These are phyloP conservation scores for Pluvianellus socialis DNA, from an alignment of 2,113 vertebrate species.

Conservation along the genomic window DNA sequence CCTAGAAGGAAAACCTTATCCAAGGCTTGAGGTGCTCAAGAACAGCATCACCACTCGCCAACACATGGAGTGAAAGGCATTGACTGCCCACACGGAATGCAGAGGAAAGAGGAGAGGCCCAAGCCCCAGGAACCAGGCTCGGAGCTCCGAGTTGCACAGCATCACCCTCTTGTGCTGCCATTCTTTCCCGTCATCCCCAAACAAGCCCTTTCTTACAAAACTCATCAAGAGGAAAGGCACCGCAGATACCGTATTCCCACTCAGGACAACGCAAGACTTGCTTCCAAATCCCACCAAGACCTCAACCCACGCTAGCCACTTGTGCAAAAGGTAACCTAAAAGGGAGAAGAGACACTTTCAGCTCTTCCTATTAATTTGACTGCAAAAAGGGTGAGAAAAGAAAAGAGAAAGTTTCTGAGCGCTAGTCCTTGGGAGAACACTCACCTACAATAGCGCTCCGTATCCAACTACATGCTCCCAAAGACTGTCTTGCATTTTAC, in stretches of 20 bases:
- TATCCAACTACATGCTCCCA: not conserved
- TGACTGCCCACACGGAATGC: not conserved
- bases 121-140: not conserved
- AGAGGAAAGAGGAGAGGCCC: not conserved
- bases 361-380: not conserved
- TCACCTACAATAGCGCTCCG: rapidly evolving
- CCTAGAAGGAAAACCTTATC: not conserved
- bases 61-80: rapidly evolving
- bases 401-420: not conserved
- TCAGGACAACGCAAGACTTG: rapidly evolving
- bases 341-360: not conserved
- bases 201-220: not conserved
- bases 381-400: not conserved
- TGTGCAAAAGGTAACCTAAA: rapidly evolving
- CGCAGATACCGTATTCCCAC: not conserved
- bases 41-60: not conserved
- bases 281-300: not conserved
- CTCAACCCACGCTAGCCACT: not conserved
- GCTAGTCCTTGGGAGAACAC: not conserved
- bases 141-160: rapidly evolving
- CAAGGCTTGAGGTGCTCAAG: not conserved
- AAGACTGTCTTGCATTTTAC: not conserved
- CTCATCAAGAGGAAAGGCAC: not conserved
- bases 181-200: not conserved
- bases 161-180: not conserved